These are phyloP conservation scores for Stomatorhinus ivindoensis DNA, from an alignment of 2,113 vertebrate species.

Conservation along the genomic window DNA sequence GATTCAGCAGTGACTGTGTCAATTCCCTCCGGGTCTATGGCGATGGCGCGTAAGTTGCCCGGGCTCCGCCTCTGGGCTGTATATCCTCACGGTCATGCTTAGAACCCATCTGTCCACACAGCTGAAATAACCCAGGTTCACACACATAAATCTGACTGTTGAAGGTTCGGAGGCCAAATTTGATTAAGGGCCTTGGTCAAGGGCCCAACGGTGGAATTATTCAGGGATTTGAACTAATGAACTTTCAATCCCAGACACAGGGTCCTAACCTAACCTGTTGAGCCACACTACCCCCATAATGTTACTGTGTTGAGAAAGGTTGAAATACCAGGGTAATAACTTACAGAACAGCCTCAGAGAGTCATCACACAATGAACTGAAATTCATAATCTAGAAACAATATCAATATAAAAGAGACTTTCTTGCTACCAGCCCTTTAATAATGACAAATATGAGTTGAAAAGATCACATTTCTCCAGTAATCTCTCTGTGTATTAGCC, in stretches of 20 bases:
- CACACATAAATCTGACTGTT: background rate
- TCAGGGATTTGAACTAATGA: background rate
- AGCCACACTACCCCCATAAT: background rate
- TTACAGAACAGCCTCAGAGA: background rate
- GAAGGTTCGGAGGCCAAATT: background rate
- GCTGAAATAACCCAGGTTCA: background rate
- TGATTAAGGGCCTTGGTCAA: background rate
- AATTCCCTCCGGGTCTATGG: conserved; percentile 80
- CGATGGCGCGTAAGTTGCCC: conserved; percentile 75
- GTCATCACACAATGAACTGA: background rate
- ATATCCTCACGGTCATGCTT: background rate
- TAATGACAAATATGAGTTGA: background rate
- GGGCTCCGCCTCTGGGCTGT: background rate
- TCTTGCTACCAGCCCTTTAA: background rate
- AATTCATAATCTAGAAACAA: background rate
- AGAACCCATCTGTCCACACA: background rate
- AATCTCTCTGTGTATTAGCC: background rate
- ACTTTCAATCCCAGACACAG: background rate
- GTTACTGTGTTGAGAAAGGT: background rate
- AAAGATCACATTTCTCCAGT: background rate
- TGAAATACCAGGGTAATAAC: background rate
- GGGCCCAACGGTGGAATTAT: background rate
- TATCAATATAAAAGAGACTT: background rate
- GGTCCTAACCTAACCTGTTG: background rate
- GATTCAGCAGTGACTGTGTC: conserved; percentile 75